Evolutionary conservation across 2,888 invertebrate genomes (phyloP), one percentile per base, ranked within the genome.

Genomic region (Perithous albicinctus): DNA sequence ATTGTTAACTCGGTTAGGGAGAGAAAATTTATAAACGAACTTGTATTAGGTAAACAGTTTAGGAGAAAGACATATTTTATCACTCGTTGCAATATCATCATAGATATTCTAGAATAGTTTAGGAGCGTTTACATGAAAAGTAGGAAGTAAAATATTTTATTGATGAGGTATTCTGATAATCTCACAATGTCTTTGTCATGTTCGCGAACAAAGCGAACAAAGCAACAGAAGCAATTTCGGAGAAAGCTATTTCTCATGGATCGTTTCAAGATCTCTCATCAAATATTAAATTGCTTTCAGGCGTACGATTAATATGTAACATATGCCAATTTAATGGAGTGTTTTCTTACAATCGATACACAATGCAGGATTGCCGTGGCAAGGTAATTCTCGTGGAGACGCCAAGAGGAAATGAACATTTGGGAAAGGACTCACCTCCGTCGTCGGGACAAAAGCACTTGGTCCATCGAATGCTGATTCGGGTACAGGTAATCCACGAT

Each of bases 401-500:
- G 67, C 69, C 8, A 69, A 41, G 23, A 23, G 35, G n/a, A 29
- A 38, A 59, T 15, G 38, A 43, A 59, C 8, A 59, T 4, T 18
- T 8, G 12, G 12, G 26, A 12, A 3, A 35, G 35, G 70, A 93
- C 94, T 94, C 89, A 94, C 94, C 94, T 94, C 94, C 69, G 93
- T 92, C 59, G 93, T 92, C 83, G 94, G 94, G 86, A 94, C 94
- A 91, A 94, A 94, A 86, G 93, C 93, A 89, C 94, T 94, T 67
- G 94, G 94, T 91, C 94, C 94, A 87, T 93, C 93, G 87, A 93
- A 93, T 84, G 93, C 93, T 84, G 94, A 93, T 85, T 93, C 93
- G 77, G 94, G 94, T 85, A 94, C 93, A 83, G 94, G 93, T 85
- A 94, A 91, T 89, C 94, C 94, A 88, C 94, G 93, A 85, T 93